Evolutionary conservation across 2,113 vertebrate species (phyloP).

Genomic region (Antennarius striatus): DNA sequence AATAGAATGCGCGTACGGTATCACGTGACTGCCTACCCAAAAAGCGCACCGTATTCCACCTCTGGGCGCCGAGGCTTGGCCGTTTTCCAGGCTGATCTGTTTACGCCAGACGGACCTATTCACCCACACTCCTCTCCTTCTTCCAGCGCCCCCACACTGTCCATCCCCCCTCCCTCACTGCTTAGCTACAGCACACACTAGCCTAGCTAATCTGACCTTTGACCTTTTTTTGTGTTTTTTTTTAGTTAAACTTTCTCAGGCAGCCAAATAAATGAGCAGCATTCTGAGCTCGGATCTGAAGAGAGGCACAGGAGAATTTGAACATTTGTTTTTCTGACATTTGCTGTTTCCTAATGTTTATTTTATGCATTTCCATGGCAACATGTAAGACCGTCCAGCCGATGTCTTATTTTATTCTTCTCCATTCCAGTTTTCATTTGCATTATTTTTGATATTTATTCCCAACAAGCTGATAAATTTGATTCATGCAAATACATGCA

Average conservation of each 20-base stretch:
- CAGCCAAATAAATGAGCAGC: background rate
- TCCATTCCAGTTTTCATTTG: no score
- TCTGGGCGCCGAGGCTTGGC: conserved; percentile 12
- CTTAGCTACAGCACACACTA: conserved; percentile 28
- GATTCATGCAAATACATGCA: no score
- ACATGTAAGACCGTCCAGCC: no score
- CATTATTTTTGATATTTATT: no score
- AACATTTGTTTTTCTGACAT: no score
- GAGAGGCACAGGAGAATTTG: background rate
- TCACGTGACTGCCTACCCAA: background rate
- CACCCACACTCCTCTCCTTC: background rate
- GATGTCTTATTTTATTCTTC: no score
- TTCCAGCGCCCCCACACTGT: conserved; percentile 16
- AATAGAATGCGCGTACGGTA: background rate
- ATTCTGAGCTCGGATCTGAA: background rate
- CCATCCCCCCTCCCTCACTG: background rate
- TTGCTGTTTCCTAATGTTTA: no score
- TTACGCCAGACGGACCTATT: conserved; percentile 27
- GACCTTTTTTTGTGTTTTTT: conserved; percentile 12
- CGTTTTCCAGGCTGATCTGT: conserved; percentile 37
- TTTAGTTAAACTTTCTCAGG: conserved; percentile 3
- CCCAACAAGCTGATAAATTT: no score
- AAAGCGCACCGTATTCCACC: conserved; percentile 25
- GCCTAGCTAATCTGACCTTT: conserved; percentile 20
- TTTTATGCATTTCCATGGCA: no score